Evolutionary conservation across 2,797 vertebrate genomes (phyloP), one percentile per base, ranked within the genome.

Genomic region (Spinus olivaceus): DNA sequence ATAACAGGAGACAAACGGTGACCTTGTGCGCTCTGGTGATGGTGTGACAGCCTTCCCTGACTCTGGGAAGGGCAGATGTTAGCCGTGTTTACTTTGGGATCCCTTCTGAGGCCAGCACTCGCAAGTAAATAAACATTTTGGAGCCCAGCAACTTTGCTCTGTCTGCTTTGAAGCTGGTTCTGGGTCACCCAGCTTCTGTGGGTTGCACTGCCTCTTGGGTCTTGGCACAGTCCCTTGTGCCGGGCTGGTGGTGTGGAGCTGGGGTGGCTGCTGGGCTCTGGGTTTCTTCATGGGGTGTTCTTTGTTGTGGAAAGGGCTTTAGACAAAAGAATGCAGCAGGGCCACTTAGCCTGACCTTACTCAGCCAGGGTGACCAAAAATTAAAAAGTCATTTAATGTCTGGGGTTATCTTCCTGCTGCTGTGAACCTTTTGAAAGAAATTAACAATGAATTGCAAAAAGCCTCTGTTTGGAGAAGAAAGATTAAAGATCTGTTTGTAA

Each of bases 281-380:
- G 33, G 65, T 81, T 66, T 76, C 79, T 65, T 92, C 57, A 3
- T 19, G 39, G 53, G 56, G 70, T 12, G n/a, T 72, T 94, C 71
- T 94, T 96, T 95, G 86, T 95, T 97, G 81, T 8, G 51, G 90
- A 95, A 97, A 70, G 86, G 59, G 12, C 54, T 95, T 86, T 70
- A 73, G 78, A 86, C 72, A 80, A 71, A 97, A 95, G 97, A 97
- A 97, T 97, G 93, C 82, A 70, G 96, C 83, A 70, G 57, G 92
- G 82, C 92, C 72, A 8, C 92, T 96, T 90, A 88, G 51, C 60
- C 57, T 96, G 94, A 95, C 87, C 85, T 93, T 92, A 73, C 33
- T 50, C 80, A 54, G 86, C 91, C 93, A 96, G 70, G 76, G 51
- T 85, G 69, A 82, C 47, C 59, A 71, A 88, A 94, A 85, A 78